Evolutionary conservation across 2,797 vertebrate species (phyloP).

Genomic region (Ibycter americanus): DNA sequence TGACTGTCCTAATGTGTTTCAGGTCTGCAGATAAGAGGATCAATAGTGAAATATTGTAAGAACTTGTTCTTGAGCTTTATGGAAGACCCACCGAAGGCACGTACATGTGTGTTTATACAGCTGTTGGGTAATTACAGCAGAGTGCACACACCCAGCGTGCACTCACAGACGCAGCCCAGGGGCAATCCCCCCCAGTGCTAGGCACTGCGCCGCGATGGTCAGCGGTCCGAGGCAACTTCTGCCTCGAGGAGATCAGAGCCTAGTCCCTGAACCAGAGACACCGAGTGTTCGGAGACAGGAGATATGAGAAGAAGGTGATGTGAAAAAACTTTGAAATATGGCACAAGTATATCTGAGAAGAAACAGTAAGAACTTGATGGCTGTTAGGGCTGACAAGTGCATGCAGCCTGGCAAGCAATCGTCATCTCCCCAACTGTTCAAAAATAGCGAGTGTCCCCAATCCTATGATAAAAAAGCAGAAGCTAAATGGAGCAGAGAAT

Average conservation of each 20-base stretch:
- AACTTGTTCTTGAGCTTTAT: background rate
- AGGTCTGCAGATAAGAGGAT: background rate
- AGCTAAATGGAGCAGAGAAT: conserved; percentile 8
- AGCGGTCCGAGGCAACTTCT: background rate
- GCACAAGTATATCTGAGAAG: background rate
- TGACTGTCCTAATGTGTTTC: background rate
- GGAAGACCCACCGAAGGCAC: background rate
- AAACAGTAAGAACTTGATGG: accelerated
- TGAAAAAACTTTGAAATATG: background rate
- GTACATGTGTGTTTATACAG: accelerated
- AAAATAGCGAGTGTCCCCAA: background rate
- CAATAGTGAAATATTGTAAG: background rate
- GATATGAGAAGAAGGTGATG: accelerated
- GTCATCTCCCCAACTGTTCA: background rate
- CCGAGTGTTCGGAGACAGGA: background rate
- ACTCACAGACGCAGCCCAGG: accelerated
- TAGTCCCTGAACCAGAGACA: background rate
- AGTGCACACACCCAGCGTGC: too few species aligned
- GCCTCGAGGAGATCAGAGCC: background rate
- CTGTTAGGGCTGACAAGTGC: background rate
- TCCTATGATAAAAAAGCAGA: background rate
- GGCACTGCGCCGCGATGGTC: accelerated
- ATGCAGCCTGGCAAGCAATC: background rate
- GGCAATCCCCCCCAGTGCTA: background rate
- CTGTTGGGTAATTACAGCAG: too few species aligned